A percentile compares a stretch with the other conserved stretches of the same genome.
Evolutionary conservation across 2,797 vertebrate species (phyloP).

Genomic region (Sebastes nivosus): DNA sequence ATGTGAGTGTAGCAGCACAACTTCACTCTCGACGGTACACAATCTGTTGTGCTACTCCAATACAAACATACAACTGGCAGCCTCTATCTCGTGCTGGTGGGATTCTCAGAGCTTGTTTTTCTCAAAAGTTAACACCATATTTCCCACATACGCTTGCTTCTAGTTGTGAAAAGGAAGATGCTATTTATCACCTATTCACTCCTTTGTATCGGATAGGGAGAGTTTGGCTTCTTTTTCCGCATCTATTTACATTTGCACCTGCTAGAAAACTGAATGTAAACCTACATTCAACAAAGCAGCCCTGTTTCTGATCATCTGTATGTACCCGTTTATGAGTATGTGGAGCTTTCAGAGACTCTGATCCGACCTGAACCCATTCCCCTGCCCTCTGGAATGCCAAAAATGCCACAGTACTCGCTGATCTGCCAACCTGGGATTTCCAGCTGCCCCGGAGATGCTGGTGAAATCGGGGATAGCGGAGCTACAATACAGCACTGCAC

Average conservation of each 20-base stretch:
- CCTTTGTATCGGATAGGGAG: too few relatives aligned
- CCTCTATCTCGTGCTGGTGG: neutral
- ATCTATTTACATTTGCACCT: neutral
- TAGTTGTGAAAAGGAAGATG: neutral
- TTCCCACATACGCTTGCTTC: neutral
- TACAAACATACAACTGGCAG: neutral
- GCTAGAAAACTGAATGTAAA: neutral
- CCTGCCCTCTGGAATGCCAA: constrained; percentile 61
- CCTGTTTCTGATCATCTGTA: constrained; percentile 1
- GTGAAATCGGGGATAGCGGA: constrained; percentile 20
- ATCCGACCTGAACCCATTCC: constrained; percentile 50
- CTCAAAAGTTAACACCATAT: neutral
- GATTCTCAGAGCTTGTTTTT: neutral
- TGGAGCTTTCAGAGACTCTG: constrained; percentile 20
- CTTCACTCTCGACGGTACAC: neutral
- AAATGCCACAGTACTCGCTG: constrained; percentile 42
- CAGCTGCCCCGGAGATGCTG: constrained; percentile 44
- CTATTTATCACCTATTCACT: neutral
- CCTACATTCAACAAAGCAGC: neutral
- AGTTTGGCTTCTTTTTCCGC: neutral
- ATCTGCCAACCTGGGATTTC: constrained; percentile 58
- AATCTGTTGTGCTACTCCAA: neutral
- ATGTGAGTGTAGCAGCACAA: neutral
- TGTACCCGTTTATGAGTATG: constrained; percentile 8
- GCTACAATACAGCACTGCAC: neutral